Base-by-base conservation (phyloP, 1,140 invertebrate genomes). In the Lepidotrigona ventralis region DNA sequence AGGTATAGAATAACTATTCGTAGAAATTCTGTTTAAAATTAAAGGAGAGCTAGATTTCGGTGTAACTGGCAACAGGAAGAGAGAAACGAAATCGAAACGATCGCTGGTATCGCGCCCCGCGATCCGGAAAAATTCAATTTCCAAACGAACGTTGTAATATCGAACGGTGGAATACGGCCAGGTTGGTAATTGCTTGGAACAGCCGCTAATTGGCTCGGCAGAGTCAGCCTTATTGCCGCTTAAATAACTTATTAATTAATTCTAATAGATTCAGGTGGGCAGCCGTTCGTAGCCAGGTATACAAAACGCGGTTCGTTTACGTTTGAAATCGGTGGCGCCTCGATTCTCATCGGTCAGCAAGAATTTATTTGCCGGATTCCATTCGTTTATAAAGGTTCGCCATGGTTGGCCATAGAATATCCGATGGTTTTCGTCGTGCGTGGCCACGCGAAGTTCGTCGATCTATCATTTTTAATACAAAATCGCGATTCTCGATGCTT, bases 201-300 rank as follows among this genome's bases (percentile, higher is more conserved):
- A 68, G 33, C 19, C 54, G 80, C 68, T 81, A 76, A 81, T 81
- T 81, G 63, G 72, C 58, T 51, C 29, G 51, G 4, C 19, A 23
- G 33, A 68, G 63, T 19, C 23, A 19, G 51, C 72, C 39, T 79
- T 80, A 80, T 63, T 73, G 79, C 39, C 56, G 80, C 66, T 81
- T 68, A 76, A 81, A 81, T 81, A 76, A 81, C 51, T 81, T 76
- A 81, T 81, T 81, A 81, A 81, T 81, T 81, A 81, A 81, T 76
- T 81, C 72, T 68, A 81, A 76, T 76, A 76, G 72, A 81, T 81
- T 81, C 72, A 46, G 56, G 58, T 12, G 2, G 23, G 17, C 51
- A 12, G 29, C 23, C 23, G 51, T 53, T 46, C 63, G 29, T 21
- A 29, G 23, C 15, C 23, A 60, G 53, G 23, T 76, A 76, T 81